Evolutionary conservation across 2,888 invertebrate species (phyloP), one percentile per base, ranked within the genome.

Genomic region (Isoperla grammatica): DNA sequence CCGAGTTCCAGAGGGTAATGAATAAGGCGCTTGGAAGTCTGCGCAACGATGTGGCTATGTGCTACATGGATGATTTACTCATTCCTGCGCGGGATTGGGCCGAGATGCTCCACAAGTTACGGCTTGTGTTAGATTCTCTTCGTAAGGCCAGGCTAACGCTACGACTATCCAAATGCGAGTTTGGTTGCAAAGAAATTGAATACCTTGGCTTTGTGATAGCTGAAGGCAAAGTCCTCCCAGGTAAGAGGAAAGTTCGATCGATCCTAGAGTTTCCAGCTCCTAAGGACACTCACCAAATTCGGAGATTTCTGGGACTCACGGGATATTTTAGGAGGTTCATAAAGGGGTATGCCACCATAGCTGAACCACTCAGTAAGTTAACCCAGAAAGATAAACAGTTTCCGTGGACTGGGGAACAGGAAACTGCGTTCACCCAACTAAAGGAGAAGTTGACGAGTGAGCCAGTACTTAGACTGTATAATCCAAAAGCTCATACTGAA

Each of bases 251-350:
- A 66, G 57, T 62, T 56, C 12, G 11, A 22, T 55, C 70, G 45
- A 59, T 68, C 15, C 13, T 62, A 1, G 46, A 61, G 15, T 68
- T 69, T 39, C 65, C 67, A 2, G 43, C 17, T 1, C 69, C 68
- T 0, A 39, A 0, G 12, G 67, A 68, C 48, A 46, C 61, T 0
- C 67, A 69, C 39, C 65, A 69, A 3, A 45, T 71, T 2, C 53
- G 69, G 20, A 66, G 63, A 17, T 71, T 70, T 29, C 20, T 71
- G 0, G 69, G 70, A 0, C 61, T 71, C 1, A 59, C 70, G 0
- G 64, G 67, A 12, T 71, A 65, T 42, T 71, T 71, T 23, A 56
- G 70, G n/a, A 35, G 67, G 2, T 71, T 71, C 56, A 61, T 71
- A 1, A 63, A 65, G 19, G 58, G 60, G 1, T 71, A 67, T 53